Conservation (phyloP, 1,140 invertebrate genomes). For the Drosophila sturtevanti region DNA sequence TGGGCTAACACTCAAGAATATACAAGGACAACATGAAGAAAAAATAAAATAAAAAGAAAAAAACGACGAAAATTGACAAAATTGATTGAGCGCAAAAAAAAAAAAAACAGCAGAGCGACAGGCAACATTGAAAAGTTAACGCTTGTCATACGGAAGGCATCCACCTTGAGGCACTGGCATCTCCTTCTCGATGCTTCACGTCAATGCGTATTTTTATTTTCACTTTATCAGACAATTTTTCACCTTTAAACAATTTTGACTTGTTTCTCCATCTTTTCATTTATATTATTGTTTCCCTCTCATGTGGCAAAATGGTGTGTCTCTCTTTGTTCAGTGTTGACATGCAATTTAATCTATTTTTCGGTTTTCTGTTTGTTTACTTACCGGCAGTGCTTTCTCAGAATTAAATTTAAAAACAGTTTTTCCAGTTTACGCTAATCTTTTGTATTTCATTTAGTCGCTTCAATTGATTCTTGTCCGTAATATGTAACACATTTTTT, state of each 20-base stretch:
- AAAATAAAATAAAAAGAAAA: constrained; percentile 24
- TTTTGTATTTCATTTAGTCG: no score
- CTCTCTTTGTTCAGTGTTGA: constrained; percentile 30
- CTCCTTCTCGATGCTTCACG: not conserved
- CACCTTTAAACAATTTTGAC: constrained; percentile 61
- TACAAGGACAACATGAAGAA: constrained; percentile 23
- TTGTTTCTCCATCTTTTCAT: not conserved
- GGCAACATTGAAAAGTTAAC: constrained; percentile 52
- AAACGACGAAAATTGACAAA: constrained; percentile 57
- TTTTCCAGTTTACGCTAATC: not conserved
- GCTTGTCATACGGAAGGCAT: constrained; percentile 35
- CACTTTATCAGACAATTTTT: constrained; percentile 58
- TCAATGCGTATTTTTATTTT: constrained; percentile 12
- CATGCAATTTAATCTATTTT: constrained; percentile 57
- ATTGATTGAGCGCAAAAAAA: constrained; percentile 67
- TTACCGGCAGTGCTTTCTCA: constrained; percentile 14
- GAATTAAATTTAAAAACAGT: constrained; percentile 23
- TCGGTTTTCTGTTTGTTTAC: constrained; percentile 7
- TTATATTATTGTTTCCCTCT: constrained; percentile 48
- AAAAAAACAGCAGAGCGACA: constrained; percentile 24
- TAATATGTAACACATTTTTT: no score
- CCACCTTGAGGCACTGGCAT: constrained; percentile 11
- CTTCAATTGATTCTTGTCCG: no score
- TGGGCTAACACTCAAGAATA: constrained; percentile 29
- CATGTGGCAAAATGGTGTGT: not conserved